Evolutionary conservation across 2,888 invertebrate genomes (phyloP), one percentile per base, ranked within the genome.

Genomic region (Schizotus pectinicornis): DNA sequence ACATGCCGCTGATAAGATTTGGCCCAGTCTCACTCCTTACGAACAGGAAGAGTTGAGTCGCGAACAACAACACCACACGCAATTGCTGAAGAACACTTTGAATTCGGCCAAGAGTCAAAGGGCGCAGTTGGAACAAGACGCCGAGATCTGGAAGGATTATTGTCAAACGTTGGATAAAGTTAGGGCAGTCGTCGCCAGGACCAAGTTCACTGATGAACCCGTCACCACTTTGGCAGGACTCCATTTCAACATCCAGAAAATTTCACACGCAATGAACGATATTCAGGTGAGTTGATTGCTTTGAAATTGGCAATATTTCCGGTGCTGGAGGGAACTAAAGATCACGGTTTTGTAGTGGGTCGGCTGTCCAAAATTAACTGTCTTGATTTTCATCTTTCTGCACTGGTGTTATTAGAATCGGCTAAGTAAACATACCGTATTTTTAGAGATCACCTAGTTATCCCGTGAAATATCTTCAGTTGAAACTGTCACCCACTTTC

Each of bases 121-220:
- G 71, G 90, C 90, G 0, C 86, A 88, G 59, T 78, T 96, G 59
- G 93, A 95, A 73, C 90, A 92, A 76, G 91, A 92, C 67, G 83
- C 89, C 7, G 90, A 91, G 68, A 88, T 91, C 50, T 95, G 94
- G 92, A 90, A 90, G 72, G 90, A 92, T 73, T 96, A 92, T 78
- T 87, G 87, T 58, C 88, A 89, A 70, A 84, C 88, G 13, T 82
- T 91, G 72, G 91, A 92, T 54, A 90, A 91, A 73, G 90, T 94
- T 2, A 86, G 86, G 71, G 86, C 88, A 5, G 87, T 90, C 12
- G 82, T 95, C 67, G 86, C 87, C 11, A 88, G 91, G 73, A 88
- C 88, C 22, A 85, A 86, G 69, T 88, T 94, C 65, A 84, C 84
- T n/a, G 91, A 92, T 62, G 92, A 94, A 68, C 88, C 90, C 0